Conservation (phyloP, 2,888 invertebrate genomes). For the Taphrorychus bicolor region DNA sequence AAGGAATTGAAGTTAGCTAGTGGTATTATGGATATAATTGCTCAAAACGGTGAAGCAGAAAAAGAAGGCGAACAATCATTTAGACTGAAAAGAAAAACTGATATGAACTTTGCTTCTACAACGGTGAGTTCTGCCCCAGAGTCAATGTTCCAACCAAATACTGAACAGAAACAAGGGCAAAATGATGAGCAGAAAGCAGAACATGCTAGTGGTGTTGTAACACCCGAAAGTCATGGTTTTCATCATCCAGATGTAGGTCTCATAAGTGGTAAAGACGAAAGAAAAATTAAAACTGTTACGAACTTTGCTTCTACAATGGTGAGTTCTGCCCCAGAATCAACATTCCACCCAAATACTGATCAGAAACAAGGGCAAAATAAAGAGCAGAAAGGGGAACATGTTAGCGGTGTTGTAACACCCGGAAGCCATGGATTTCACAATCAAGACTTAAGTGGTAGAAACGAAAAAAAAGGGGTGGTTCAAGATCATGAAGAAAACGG, state of each 20-base stretch:
- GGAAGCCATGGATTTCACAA: too few relatives aligned
- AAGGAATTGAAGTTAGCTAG: not conserved
- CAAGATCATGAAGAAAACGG: too few relatives aligned
- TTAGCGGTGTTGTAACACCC: too few relatives aligned
- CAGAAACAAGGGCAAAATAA: not conserved
- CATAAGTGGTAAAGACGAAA: too few relatives aligned
- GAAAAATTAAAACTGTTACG: too few relatives aligned
- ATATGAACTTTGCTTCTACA: constrained; percentile 18
- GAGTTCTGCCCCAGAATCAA: not conserved
- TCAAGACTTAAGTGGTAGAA: too few relatives aligned
- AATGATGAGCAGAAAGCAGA: too few relatives aligned
- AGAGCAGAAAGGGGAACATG: not conserved
- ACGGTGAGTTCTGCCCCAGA: constrained; percentile 13
- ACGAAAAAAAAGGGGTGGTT: too few relatives aligned
- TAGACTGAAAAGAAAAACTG: too few relatives aligned
- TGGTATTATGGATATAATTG: not conserved
- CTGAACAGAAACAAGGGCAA: not conserved
- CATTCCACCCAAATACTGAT: not conserved
- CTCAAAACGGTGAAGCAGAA: not conserved
- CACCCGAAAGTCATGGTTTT: too few relatives aligned
- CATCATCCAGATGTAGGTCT: too few relatives aligned
- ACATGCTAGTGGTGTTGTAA: too few relatives aligned
- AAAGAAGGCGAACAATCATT: not conserved
- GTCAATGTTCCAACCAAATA: not conserved
- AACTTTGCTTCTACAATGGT: constrained; percentile 22